Conservation (phyloP, 1,140 invertebrate genomes). For the Nilaparvata lugens region DNA sequence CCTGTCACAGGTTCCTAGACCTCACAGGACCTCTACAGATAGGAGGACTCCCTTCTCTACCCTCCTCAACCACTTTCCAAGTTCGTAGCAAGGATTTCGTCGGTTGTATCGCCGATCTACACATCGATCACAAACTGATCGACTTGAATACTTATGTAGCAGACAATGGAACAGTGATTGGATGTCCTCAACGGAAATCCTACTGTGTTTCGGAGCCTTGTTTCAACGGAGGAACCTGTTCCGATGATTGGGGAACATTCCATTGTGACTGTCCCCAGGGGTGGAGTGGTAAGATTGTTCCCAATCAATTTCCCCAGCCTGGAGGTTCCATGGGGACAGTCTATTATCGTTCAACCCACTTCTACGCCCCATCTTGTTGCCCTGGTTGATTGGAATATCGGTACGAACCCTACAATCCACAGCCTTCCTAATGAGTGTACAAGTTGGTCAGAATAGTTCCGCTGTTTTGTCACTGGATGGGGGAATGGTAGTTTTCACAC, state of each 20-base stretch:
- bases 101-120: conserved; percentile 85
- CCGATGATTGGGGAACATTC: conserved; percentile 80
- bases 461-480: conserved; percentile 58
- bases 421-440: conserved; percentile 73
- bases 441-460: conserved; percentile 74
- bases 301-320: conserved; percentile 57
- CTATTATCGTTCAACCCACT: conserved; percentile 78
- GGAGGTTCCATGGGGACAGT: conserved; percentile 71
- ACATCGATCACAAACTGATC: conserved; percentile 78
- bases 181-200: conserved; percentile 76
- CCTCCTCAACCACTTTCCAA: conserved; percentile 60
- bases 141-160: conserved; percentile 83
- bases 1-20: conserved; percentile 91
- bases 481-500: conserved; percentile 60
- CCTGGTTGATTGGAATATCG: conserved; percentile 81
- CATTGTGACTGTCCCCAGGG: conserved; percentile 76
- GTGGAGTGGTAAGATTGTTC: conserved; percentile 82
- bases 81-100: conserved; percentile 75
- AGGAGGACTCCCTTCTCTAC: conserved; percentile 81
- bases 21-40: conserved; percentile 90
- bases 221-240: conserved; percentile 75
- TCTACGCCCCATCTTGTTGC: conserved; percentile 72
- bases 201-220: conserved; percentile 78
- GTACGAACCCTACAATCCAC: conserved; percentile 65
- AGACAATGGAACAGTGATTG: conserved; percentile 78